Conservation (phyloP, 2,797 vertebrate species). For the Ptychadena robeensis region DNA sequence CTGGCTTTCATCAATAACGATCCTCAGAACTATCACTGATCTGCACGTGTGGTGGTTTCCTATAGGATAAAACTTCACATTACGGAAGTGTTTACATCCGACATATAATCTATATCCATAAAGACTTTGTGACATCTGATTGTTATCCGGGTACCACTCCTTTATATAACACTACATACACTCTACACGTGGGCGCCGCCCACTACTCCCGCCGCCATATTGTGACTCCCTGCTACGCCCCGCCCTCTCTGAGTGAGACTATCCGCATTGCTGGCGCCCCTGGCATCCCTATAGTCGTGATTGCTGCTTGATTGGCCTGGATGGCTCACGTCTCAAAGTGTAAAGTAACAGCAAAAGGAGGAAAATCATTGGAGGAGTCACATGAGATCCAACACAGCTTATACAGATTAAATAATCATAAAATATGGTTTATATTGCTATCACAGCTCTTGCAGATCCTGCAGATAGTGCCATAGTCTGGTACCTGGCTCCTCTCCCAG, state of each 20-base stretch:
- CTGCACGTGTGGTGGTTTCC: too few species aligned
- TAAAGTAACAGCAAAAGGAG: too few species aligned
- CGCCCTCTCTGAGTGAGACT: slow-evolving; percentile 20
- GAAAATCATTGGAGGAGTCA: too few species aligned
- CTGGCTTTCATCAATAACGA: too few species aligned
- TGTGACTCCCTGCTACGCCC: neutral
- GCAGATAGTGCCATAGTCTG: neutral
- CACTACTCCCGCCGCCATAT: slow-evolving; percentile 35
- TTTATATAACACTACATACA: neutral
- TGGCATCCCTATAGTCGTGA: neutral
- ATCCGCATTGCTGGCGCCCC: neutral
- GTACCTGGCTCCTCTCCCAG: too few species aligned
- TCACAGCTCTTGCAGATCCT: neutral
- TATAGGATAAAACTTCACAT: neutral
- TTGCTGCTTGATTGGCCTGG: neutral
- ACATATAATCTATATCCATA: neutral
- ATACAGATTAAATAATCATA: too few species aligned
- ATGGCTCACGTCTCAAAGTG: too few species aligned
- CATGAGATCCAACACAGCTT: too few species aligned
- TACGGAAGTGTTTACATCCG: neutral
- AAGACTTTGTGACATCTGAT: neutral
- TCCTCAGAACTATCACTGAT: too few species aligned
- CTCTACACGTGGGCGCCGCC: neutral
- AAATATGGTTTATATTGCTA: too few species aligned
- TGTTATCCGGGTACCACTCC: neutral